A percentile compares a stretch with the other conserved stretches of the same genome.
Evolutionary conservation across 2,797 vertebrate species (phyloP).

Genomic region (Enteromius anoplus): DNA sequence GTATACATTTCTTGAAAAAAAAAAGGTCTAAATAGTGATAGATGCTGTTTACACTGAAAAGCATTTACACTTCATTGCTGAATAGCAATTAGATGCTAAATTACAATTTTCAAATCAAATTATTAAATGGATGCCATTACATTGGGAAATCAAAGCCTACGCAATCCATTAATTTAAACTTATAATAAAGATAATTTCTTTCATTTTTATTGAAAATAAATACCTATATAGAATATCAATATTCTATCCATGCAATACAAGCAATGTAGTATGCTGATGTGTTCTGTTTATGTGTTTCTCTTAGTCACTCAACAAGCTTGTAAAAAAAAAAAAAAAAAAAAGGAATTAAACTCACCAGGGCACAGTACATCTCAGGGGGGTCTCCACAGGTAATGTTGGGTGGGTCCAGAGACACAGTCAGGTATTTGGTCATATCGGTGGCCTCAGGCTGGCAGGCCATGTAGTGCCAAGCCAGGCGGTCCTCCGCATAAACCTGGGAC

Average conservation of each 20-base stretch:
- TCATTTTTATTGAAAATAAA: too few species aligned
- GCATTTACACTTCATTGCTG: too few species aligned
- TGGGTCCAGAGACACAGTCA: conserved; percentile 92
- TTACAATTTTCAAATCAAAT: too few species aligned
- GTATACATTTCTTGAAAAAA: background rate
- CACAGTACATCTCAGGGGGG: conserved; percentile 95
- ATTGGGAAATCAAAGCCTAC: too few species aligned
- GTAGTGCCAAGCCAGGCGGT: conserved; percentile 96
- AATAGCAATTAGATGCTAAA: too few species aligned
- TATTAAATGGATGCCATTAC: too few species aligned
- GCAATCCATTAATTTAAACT: too few species aligned
- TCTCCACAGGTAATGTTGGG: conserved; percentile 97
- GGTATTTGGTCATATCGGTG: conserved; percentile 92
- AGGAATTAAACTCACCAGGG: conserved; percentile 86
- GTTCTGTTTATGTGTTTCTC: background rate
- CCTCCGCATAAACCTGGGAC: conserved; percentile 91
- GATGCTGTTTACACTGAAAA: too few species aligned
- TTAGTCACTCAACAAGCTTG: background rate
- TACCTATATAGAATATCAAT: too few species aligned
- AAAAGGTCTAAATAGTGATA: background rate
- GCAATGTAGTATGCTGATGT: background rate
- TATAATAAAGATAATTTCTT: too few species aligned
- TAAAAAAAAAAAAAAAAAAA: background rate
- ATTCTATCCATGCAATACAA: background rate
- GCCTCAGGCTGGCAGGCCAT: conserved; percentile 98